These are phyloP conservation scores for Macrochelys suwanniensis DNA, from an alignment of 2,797 vertebrate genomes.

Conservation along the genomic window DNA sequence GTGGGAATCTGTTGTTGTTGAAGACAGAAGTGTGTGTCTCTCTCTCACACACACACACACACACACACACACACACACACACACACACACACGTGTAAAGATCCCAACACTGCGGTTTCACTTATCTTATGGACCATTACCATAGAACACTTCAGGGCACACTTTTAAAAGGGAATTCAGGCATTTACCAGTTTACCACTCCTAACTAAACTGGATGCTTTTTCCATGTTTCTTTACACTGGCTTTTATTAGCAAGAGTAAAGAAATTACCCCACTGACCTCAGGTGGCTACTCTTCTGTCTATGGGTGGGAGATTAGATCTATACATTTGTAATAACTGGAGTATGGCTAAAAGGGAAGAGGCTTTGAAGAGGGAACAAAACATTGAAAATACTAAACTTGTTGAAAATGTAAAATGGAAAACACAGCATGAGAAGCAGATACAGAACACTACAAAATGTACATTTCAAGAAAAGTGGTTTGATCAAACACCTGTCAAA, in stretches of 20 bases:
- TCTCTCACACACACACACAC: no score
- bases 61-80: no score
- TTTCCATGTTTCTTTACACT: neutral
- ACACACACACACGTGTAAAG: neutral
- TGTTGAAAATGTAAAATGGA: neutral
- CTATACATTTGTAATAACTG: neutral
- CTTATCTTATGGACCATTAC: neutral
- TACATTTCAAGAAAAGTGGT: neutral
- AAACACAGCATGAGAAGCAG: neutral
- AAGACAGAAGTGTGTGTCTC: neutral
- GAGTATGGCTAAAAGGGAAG: neutral
- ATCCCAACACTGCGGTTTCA: neutral
- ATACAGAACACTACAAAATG: neutral
- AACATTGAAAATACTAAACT: conserved; percentile 39
- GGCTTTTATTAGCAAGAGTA: neutral
- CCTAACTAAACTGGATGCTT: neutral
- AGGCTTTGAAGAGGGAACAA: neutral
- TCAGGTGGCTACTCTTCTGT: neutral
- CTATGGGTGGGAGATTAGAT: neutral
- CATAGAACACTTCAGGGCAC: neutral
- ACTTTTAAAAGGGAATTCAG: neutral
- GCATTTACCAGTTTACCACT: neutral
- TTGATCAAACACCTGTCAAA: neutral
- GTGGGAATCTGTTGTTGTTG: neutral
- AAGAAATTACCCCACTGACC: neutral